Base-by-base conservation (phyloP, 2,797 vertebrate genomes). In the Spatula versicolor region DNA sequence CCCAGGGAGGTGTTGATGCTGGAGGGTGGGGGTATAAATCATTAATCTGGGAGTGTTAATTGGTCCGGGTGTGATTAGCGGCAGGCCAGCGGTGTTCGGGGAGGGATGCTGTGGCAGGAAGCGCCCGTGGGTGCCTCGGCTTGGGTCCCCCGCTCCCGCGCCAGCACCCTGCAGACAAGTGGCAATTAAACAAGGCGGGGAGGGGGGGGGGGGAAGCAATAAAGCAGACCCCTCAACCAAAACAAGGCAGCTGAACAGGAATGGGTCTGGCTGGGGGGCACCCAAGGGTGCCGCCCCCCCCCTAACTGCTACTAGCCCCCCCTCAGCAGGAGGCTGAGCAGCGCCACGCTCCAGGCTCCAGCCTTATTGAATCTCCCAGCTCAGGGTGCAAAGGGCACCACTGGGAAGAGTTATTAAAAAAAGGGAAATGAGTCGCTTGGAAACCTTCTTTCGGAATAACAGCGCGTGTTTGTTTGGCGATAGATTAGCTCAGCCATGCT, bases 371-470 rank as follows among this genome's bases (percentile, higher is more conserved):
- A 96, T 96, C 92, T 92, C 92, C 88, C 92, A 88, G 94, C 92
- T 90, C 82, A 48, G 94, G 92, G 95, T 94, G 95, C 95, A 96
- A 94, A 96, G 94, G 95, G 95, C 95, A 95, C 88, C 91, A 63
- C 83, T 67, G 95, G 95, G 94, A 96, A 94, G 92, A 94, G 95
- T 96, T 96, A 96, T 96, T 96, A 96, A 95, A 96, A 95, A 95
- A 95, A 95, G 94, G 95, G 95, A 96, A 96, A 96, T 95, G 95
- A 96, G 95, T 94, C 92, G 95, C 95, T 93, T 95, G 95, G 95
- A 95, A 95, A 96, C 94, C 94, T 95, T 95, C 88, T 93, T 93
- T 91, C 50, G 76, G 95, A 94, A 93, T 88, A 87, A 85, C 95
- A 86, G 83, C 20, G 92, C 22, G 83, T 93, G 92, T 94, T 95